These are phyloP conservation scores for Haliclystus octoradiatus DNA, from an alignment of 30 jellyfish, hydroid and myxozoan species.

Conservation along the genomic window DNA sequence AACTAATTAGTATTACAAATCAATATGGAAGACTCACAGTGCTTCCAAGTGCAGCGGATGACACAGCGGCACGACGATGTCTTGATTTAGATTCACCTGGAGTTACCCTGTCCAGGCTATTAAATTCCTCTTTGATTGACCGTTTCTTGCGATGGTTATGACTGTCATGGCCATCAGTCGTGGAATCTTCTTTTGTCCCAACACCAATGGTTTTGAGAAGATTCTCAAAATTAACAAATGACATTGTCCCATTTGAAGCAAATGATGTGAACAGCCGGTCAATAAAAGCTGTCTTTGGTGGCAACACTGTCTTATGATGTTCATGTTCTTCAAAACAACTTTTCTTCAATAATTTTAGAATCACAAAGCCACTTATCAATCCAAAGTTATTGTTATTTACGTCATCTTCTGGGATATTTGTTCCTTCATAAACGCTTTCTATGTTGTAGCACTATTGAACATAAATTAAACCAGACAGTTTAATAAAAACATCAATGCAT, in stretches of 20 bases:
- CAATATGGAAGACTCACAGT: no score
- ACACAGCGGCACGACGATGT: background rate
- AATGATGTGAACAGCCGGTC: conserved; percentile 36
- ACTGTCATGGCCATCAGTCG: background rate
- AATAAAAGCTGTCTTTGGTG: conserved; percentile 31
- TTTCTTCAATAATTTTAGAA: conserved; percentile 42
- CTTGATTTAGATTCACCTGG: background rate
- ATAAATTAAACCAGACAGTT: no score
- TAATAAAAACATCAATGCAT: no score
- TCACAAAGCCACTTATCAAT: conserved; percentile 26
- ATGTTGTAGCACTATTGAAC: conserved; percentile 83
- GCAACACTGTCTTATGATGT: conserved; percentile 8
- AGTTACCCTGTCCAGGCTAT: background rate
- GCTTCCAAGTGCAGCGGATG: no score
- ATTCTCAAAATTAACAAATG: conserved; percentile 43
- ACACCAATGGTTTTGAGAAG: conserved; percentile 48
- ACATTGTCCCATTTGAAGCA: conserved; percentile 47
- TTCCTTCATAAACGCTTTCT: conserved; percentile 52
- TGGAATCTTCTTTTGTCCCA: conserved; percentile 45
- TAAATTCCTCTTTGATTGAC: background rate
- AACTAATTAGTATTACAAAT: no score
- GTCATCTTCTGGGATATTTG: conserved; percentile 33
- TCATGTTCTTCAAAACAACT: conserved; percentile 57
- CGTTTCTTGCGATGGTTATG: background rate
- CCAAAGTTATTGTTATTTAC: conserved; percentile 27